A percentile compares a stretch with the other conserved stretches of the same genome.
Conservation (phyloP, 2,888 invertebrate genomes). For the Cordilura impudica region DNA sequence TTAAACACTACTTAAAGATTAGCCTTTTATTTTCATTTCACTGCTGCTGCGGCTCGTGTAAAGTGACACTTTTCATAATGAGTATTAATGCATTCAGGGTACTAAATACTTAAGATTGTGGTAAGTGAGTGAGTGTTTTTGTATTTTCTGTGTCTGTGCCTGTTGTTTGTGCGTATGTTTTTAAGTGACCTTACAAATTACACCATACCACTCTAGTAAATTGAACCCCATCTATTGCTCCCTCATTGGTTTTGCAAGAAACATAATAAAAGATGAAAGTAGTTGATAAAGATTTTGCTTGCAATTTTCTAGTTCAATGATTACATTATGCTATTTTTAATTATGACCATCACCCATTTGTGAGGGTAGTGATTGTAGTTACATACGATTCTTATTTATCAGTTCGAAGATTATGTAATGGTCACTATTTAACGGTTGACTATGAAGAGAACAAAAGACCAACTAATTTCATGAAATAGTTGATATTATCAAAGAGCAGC, state of each 20-base stretch:
- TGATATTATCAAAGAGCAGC: neutral
- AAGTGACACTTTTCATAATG: slow-evolving; percentile 58
- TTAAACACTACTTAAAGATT: slow-evolving; percentile 54
- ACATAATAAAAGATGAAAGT: slow-evolving; percentile 47
- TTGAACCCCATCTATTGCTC: neutral
- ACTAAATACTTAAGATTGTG: neutral
- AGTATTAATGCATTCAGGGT: slow-evolving; percentile 53
- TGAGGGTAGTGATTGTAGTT: neutral
- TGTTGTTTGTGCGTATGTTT: neutral
- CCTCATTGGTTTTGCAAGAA: slow-evolving; percentile 18
- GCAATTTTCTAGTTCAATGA: slow-evolving; percentile 58
- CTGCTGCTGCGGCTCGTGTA: slow-evolving; percentile 34
- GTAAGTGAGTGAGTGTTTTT: neutral
- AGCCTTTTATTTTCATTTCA: slow-evolving; percentile 51
- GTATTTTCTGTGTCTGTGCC: neutral
- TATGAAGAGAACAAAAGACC: neutral
- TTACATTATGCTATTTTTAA: slow-evolving; percentile 54
- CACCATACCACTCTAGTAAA: neutral
- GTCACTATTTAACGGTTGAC: neutral
- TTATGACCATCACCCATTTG: slow-evolving; percentile 27
- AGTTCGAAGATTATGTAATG: slow-evolving; percentile 19
- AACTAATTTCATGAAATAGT: neutral
- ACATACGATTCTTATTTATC: neutral
- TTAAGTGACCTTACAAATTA: neutral
- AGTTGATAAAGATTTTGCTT: slow-evolving; percentile 53